Percentiles rank a stretch among this genome's conserved stretches.
Conservation (phyloP, 2,113 vertebrate genomes). For the Pangasianodon gigas region DNA sequence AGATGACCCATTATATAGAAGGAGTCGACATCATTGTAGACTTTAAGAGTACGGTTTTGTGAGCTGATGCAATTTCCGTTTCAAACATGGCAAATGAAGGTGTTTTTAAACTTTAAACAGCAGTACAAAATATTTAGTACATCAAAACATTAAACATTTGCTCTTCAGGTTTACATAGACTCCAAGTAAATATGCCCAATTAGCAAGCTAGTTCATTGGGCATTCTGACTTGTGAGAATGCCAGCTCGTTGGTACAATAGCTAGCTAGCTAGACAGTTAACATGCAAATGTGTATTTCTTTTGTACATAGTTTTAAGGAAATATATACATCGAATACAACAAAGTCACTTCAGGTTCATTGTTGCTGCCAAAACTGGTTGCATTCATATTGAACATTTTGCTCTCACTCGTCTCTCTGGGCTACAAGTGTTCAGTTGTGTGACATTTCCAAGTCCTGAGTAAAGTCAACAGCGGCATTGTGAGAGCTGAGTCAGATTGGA, state of each 20-base stretch:
- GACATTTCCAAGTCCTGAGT: background rate
- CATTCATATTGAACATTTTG: background rate
- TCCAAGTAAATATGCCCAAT: background rate
- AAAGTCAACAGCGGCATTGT: background rate
- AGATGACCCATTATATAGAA: background rate
- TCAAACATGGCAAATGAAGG: background rate
- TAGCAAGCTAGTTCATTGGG: background rate
- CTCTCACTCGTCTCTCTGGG: background rate
- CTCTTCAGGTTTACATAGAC: background rate
- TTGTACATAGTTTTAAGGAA: background rate
- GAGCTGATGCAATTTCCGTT: background rate
- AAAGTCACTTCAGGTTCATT: background rate
- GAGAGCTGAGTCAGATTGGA: background rate
- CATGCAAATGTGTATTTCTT: constrained; percentile 1
- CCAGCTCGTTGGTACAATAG: background rate
- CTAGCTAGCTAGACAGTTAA: background rate
- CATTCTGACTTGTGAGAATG: background rate
- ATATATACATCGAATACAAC: background rate
- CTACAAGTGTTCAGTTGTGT: background rate
- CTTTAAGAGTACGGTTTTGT: background rate
- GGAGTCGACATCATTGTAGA: background rate
- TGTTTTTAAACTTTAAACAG: background rate
- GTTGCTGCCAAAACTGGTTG: background rate
- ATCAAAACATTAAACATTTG: background rate
- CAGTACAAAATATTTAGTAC: background rate